Evolutionary conservation across 2,113 vertebrate species (phyloP), one percentile per base, ranked within the genome.

Genomic region (Maccullochella peelii): DNA sequence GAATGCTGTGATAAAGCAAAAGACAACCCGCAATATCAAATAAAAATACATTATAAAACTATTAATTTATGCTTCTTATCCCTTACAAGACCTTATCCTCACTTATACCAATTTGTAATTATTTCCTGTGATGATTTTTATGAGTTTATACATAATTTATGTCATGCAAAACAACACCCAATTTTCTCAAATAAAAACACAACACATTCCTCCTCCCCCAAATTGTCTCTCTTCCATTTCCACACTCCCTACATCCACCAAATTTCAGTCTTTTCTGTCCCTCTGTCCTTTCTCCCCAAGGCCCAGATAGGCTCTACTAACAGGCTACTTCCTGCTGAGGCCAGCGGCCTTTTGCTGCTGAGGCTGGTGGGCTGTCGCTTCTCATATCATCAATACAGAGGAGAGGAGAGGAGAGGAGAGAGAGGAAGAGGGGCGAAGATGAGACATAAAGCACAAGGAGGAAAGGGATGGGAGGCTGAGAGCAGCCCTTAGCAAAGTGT

Each of bases 281-380:
- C 73, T 69, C 40, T 47, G 36, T 69, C 33, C 70, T 36, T 42
- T 58, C 69, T 63, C 82, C 73, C 75, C 0, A 23, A 79, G 80
- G 86, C 73, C 71, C 77, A 62, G 30, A 71, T 20, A 59, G 58
- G 58, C 71, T 90, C 71, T 20, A n/a, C 80, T 78, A 83, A 86
- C 81, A 84, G 84, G 65, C 83, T 21, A 67, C 67, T 59, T 87
- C 91, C 86, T 85, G 86, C 80, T 88, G 81, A 78, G 75, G 73
- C 77, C 69, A 66, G 69, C 33, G 30, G 61, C 81, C 65, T 18
- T 54, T 55, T 11, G 16, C 58, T 50, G 38, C 58, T 66, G 36
- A 85, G 27, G 49, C 59, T 61, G 82, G 75, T 79, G 80, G 55
- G 61, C 80, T 89, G 80, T 88, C 72, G 14, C 67, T 61, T 89